Evolutionary conservation across 2,113 vertebrate genomes (phyloP).

Genomic region (Cricetomys ansorgei): DNA sequence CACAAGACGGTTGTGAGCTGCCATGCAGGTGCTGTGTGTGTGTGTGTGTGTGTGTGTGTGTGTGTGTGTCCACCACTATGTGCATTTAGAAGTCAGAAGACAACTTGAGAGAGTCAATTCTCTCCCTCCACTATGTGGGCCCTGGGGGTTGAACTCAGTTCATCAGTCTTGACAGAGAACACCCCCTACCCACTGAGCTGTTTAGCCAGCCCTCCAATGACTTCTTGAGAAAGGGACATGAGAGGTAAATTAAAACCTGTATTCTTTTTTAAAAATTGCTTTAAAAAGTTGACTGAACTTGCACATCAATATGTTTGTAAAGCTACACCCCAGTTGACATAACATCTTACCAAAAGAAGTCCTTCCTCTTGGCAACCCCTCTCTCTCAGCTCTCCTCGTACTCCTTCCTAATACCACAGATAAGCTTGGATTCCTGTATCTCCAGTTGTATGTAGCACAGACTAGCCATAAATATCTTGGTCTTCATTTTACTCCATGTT

Average conservation of each 20-base stretch:
- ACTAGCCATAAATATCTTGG: neutral
- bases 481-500: neutral
- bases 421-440: neutral
- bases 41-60: neutral
- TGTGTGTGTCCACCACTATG: neutral
- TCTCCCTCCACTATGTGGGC: neutral
- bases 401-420: neutral
- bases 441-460: neutral
- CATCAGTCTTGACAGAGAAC: neutral
- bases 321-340: neutral
- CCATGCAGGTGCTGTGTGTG: too few relatives aligned
- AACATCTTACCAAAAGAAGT: neutral
- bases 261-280: neutral
- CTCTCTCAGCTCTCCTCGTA: neutral
- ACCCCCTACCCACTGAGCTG: neutral
- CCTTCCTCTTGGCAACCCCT: neutral
- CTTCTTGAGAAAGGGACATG: neutral
- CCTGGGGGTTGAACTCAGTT: neutral
- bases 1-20: neutral
- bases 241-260: neutral
- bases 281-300: neutral
- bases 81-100: neutral
- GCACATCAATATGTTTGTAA: neutral
- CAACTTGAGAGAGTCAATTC: neutral
- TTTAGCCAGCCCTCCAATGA: neutral